Evolutionary conservation across 92 coral and sea anemone species (phyloP), one percentile per base, ranked within the genome.

Genomic region (Isaurus tuberculatus): DNA sequence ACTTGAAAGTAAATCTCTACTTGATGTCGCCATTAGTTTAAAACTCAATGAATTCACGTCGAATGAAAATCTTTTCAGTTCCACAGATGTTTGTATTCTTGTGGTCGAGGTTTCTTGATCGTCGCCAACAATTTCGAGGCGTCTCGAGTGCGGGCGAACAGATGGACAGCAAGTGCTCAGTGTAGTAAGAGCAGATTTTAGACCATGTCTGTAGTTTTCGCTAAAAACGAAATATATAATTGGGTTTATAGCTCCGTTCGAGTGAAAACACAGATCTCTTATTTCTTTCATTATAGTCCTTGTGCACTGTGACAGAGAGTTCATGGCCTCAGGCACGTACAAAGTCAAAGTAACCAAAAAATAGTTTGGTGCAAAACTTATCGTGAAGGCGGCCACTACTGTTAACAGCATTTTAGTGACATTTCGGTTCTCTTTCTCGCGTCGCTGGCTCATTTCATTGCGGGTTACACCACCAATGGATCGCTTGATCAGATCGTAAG

Each of bases 141-240:
- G 70, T 17, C 51, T 64, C 9, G 69, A 37, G 22, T 32, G 82
- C 9, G 28, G 20, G 32, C 1, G 16, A 1, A 58, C 27, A 0
- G 48, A 15, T 8, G 69, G 82, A 20, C 82, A 60, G 15, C 51
- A 58, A 4, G 49, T 20, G 20, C 37, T 22, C 13, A 60, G 14
- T 13, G 32, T 15, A 1, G 19, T 3, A 5, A 77, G 25, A 25
- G 13, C 27, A 1, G 10, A 32, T 7, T 58, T 77, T 29, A 77
- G 32, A 14, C 82, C 82, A 22, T 77, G 82, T 11, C 82, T 60
- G 51, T 77, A 77, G 30, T 77, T 77, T 65, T 77, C 70, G n/a
- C 82, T 77, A 36, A 57, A 77, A 58, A 77, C 14, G 15, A 77
- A 77, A 40, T 60, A 77, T 10, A 77, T 63, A 10, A 77, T 36